Evolutionary conservation across 2,113 vertebrate species (phyloP).

Genomic region (Gasterosteus nipponicus): DNA sequence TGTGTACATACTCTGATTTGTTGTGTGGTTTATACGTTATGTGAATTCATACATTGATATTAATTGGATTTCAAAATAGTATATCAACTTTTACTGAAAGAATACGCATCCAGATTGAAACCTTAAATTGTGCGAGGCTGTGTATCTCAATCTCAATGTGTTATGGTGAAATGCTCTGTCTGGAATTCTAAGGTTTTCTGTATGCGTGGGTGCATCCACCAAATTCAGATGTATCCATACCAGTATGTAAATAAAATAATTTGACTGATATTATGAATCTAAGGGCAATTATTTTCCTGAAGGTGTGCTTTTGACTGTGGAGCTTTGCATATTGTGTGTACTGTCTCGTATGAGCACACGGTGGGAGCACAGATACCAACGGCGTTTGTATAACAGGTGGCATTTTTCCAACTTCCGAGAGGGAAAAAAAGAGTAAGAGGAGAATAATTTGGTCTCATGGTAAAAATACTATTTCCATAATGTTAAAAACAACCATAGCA

Average conservation of each 20-base stretch:
- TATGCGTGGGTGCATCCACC: slow-evolving; percentile 63
- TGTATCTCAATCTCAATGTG: slow-evolving; percentile 50
- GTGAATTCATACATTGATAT: slow-evolving; percentile 58
- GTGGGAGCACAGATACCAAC: neutral
- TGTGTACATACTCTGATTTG: slow-evolving; percentile 78
- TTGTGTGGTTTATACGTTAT: slow-evolving; percentile 69
- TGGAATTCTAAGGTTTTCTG: slow-evolving; percentile 59
- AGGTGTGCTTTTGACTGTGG: neutral
- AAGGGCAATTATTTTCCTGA: neutral
- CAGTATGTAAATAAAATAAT: slow-evolving; percentile 74
- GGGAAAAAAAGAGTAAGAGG: neutral
- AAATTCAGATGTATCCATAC: slow-evolving; percentile 60
- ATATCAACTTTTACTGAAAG: slow-evolving; percentile 53
- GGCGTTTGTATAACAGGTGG: neutral
- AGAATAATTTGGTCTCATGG: neutral
- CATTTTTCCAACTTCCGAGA: neutral
- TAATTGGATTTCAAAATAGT: slow-evolving; percentile 52
- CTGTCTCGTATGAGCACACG: neutral
- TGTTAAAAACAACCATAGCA: neutral
- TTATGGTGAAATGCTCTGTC: slow-evolving; percentile 43
- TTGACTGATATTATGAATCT: slow-evolving; percentile 41
- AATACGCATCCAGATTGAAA: slow-evolving; percentile 48
- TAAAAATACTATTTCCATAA: neutral
- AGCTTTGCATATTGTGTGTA: neutral
- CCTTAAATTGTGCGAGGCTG: slow-evolving; percentile 39